phyloP scores from a whole-genome alignment of 2,113 vertebrate species.

The Cercocebus atys region DNA sequence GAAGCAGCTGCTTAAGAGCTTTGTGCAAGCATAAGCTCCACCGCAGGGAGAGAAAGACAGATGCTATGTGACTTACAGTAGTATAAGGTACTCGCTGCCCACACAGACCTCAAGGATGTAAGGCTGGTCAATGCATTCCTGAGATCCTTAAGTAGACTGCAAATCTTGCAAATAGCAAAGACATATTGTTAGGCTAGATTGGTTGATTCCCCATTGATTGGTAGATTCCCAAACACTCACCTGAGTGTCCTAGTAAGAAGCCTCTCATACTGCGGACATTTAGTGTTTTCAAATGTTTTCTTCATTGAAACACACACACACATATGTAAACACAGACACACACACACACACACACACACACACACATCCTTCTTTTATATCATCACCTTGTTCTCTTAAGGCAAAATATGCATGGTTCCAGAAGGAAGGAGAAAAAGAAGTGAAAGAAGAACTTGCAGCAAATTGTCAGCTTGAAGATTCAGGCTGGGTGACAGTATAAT shows the following conservation, averaged over 20 bases:
- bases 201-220: too few relatives aligned
- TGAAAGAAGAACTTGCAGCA: conserved; percentile 27
- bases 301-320: not conserved
- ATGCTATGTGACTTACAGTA: not conserved
- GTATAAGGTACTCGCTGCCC: not conserved
- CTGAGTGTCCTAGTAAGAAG: not conserved
- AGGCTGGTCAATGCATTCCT: not conserved
- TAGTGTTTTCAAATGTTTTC: not conserved
- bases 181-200: not conserved
- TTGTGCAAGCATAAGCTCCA: not conserved
- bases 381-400: not conserved
- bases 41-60: not conserved
- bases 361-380: not conserved
- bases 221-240: not conserved
- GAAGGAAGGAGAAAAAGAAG: conserved; percentile 3
- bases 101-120: not conserved
- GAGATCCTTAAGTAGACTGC: conserved; percentile 1
- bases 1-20: not conserved
- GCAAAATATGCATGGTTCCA: conserved; percentile 15
- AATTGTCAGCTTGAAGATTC: conserved; percentile 31
- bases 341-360: not conserved
- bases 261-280: not conserved
- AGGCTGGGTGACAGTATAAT: conserved; percentile 20
- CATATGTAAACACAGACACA: too few relatives aligned
- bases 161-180: conserved; percentile 18